Evolutionary conservation across 1,140 invertebrate species (phyloP), one percentile per base, ranked within the genome.

Genomic region (Bombus breviceps): DNA sequence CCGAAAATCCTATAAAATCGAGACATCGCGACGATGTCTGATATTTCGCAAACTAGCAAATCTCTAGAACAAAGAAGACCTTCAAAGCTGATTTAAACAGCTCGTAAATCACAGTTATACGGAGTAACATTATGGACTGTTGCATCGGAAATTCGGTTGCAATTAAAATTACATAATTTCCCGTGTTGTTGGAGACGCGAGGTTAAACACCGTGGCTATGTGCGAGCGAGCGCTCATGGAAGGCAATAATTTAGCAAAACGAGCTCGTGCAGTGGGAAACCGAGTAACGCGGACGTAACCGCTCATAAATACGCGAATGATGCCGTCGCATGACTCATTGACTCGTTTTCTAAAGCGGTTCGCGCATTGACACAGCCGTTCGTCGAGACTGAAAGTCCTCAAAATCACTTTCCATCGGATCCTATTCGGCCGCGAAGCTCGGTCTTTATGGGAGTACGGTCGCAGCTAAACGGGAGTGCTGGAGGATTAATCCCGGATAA

Each of bases 301-400:
- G 28, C 57, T 81, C 83, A 71, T 81, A 81, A 81, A 85, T 81
- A 81, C 59, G 78, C 59, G 71, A 81, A 81, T 85, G 83, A 85
- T 68, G 69, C 78, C 37, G 64, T 73, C 41, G 69, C 57, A 71
- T 81, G 83, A 85, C 78, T 81, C 83, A 85, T 74, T 81, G 41
- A 66, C 57, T 85, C 78, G 83, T 85, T 85, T 62, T 64, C 71
- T 39, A 66, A 79, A 81, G 57, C 57, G 18, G 47, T 73, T 22
- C 39, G 13, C 32, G 39, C 57, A 81, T 81, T 66, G 57, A 66
- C 77, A 74, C 32, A 28, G 32, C 32, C n/a, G 6, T n/a, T 34
- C 53, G 25, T 43, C 41, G 66, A 78, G 77, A 53, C 66, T 10
- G 83, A 73, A 66, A 81, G 57, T 80, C 34, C 69, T 74, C 18